Base-by-base conservation (phyloP, 1,140 invertebrate species). In the Penaeus chinensis region DNA sequence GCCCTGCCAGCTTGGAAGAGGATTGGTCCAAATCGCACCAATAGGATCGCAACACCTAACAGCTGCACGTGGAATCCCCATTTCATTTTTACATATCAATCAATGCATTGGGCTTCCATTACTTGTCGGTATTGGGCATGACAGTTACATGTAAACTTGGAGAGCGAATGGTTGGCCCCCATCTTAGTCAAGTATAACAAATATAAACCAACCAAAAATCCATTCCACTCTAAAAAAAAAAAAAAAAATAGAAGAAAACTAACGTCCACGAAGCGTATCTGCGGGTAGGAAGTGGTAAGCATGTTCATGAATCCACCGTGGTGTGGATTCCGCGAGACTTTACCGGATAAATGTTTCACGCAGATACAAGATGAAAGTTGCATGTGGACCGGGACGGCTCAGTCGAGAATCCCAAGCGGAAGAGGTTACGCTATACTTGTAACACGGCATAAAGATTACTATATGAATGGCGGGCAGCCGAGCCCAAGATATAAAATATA, bases 71-170 rank as follows among this genome's bases (percentile, higher is more conserved):
- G 80, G 63, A 81, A 24, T 42, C 65, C 27, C 37, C 80, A 82
- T 82, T 82, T 82, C 80, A 82, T 82, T 82, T 82, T 82, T 82
- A 82, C 80, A 82, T 82, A 82, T 82, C 80, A 82, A 82, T 82
- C 80, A 82, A 82, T 82, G 80, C 80, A 82, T 82, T 63, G 80
- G 80, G 27, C 80, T 82, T 82, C 63, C 80, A 82, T 82, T 82
- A 82, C 63, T 42, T 66, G 62, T 63, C 80, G 80, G 27, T 82
- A 82, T 82, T 82, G 80, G 80, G 27, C 80, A 66, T 82, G 80
- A 82, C 80, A 66, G 80, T 82, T 82, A 82, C 80, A 82, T 82
- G 80, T 82, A 82, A 82, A 82, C 80, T 65, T 42, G 63, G 63
- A 42, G 63, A 82, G 37, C 63, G 63, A 54, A 66, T 82, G 63